A percentile compares a stretch with the other conserved stretches of the same genome.
Evolutionary conservation across 2,797 vertebrate genomes (phyloP).

Genomic region (Syndactyla subalaris): DNA sequence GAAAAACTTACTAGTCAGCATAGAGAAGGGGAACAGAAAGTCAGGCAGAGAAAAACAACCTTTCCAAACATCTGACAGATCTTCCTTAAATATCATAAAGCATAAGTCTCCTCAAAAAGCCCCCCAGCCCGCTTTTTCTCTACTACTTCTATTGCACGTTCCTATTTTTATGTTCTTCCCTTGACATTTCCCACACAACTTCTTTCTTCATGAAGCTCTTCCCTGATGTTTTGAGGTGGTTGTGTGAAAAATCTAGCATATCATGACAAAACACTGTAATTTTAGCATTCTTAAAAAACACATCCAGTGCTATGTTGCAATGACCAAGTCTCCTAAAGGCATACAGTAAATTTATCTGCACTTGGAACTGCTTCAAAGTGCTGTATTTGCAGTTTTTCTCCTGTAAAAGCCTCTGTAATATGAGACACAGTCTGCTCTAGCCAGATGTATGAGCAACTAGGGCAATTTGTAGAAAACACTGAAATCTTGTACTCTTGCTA

Average conservation of each 20-base stretch:
- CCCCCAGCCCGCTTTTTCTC: neutral
- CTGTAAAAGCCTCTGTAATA: neutral
- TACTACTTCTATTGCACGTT: neutral
- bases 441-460: neutral
- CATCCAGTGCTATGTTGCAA: neutral
- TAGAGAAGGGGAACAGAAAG: neutral
- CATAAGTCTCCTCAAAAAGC: neutral
- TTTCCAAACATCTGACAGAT: neutral
- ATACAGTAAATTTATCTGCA: neutral
- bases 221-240: neutral
- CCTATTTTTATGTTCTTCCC: neutral
- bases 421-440: neutral
- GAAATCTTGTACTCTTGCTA: neutral
- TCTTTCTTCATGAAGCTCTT: neutral
- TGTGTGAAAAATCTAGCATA: neutral
- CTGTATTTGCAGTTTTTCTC: neutral
- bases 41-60: neutral
- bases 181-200: neutral
- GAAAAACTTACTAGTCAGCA: neutral
- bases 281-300: neutral
- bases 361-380: constrained; percentile 13
- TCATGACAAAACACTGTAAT: neutral
- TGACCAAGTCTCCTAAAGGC: neutral
- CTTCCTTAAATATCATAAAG: neutral
- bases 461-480: neutral